These are phyloP conservation scores for Argya squamiceps DNA, from an alignment of 2,797 vertebrate species.

Conservation along the genomic window DNA sequence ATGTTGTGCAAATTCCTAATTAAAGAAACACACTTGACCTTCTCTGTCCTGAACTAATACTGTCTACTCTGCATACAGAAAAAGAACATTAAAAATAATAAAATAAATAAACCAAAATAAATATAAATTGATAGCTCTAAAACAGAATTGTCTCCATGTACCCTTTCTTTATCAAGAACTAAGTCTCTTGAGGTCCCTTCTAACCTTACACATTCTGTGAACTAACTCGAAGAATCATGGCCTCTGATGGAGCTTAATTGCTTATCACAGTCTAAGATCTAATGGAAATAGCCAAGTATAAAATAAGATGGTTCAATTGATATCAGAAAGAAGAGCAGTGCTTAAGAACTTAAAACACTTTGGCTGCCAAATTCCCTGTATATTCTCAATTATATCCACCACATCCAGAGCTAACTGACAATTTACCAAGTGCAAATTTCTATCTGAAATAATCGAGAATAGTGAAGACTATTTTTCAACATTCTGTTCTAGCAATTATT, in stretches of 20 bases:
- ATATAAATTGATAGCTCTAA: neutral
- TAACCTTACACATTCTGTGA: neutral
- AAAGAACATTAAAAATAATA: neutral
- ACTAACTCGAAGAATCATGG: neutral
- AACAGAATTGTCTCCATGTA: neutral
- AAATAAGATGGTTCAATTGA: conserved; percentile 16
- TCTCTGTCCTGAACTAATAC: neutral
- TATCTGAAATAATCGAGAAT: conserved; percentile 31
- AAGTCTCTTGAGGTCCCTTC: neutral
- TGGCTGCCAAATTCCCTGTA: neutral
- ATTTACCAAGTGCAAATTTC: conserved; percentile 45
- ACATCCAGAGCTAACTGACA: conserved; percentile 19
- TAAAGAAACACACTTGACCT: neutral
- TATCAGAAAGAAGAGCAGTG: neutral
- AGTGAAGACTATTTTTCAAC: conserved; percentile 21
- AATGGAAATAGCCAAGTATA: conserved; percentile 27
- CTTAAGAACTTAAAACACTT: conserved; percentile 25
- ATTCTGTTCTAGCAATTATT: neutral
- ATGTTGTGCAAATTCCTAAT: neutral
- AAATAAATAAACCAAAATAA: neutral
- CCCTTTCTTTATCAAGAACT: neutral
- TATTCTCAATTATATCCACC: neutral
- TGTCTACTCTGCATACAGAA: neutral
- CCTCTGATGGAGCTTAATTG: neutral
- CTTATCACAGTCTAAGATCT: neutral